Base-by-base conservation (phyloP, 2,113 vertebrate genomes). In the Girardinichthys multiradiatus region DNA sequence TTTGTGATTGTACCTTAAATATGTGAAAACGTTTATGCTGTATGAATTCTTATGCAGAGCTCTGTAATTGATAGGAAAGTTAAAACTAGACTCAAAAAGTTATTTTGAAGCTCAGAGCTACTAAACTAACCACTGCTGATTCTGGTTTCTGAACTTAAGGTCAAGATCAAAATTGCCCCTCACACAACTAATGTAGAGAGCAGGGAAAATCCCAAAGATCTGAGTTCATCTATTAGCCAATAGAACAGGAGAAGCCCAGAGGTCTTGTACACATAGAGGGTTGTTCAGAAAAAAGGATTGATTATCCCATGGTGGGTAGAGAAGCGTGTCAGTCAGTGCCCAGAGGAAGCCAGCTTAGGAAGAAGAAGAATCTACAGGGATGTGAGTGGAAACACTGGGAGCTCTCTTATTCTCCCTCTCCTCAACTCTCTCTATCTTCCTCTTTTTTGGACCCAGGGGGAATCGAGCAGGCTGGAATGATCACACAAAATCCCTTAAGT, bases 291-390 rank as follows among this genome's bases (percentile, higher is more conserved):
- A 60, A 85, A 89, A 80, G 81, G 84, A 94, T 93, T 91, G 93
- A 94, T 94, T 93, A 90, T 91, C 88, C n/a, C 91, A 91, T 45
- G 88, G 90, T 87, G 74, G 70, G 88, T 79, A 74, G 79, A 91
- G 79, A 80, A 90, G 92, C 84, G 87, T 92, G 91, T 90, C 93
- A 91, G 91, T 89, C 85, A 85, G 89, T 82, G 90, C 86, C 91
- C 86, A 86, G 24, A 86, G 86, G 89, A 90, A 82, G 82, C 76
- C 82, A 70, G 83, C 74, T 89, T 81, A 87, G 79, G 79, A 84
- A 57, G 54, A 37, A 68, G 81, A 72, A 84, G 84, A 85, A 83
- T 87, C 87, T 85, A 74, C 48, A 82, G 82, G 90, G 83, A 82
- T 75, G 73, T 65, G 72, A 86, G 80, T 85, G 85, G 84, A 87